Evolutionary conservation across 2,888 invertebrate species (phyloP), one percentile per base, ranked within the genome.

Genomic region (Pterobdella sp.): DNA sequence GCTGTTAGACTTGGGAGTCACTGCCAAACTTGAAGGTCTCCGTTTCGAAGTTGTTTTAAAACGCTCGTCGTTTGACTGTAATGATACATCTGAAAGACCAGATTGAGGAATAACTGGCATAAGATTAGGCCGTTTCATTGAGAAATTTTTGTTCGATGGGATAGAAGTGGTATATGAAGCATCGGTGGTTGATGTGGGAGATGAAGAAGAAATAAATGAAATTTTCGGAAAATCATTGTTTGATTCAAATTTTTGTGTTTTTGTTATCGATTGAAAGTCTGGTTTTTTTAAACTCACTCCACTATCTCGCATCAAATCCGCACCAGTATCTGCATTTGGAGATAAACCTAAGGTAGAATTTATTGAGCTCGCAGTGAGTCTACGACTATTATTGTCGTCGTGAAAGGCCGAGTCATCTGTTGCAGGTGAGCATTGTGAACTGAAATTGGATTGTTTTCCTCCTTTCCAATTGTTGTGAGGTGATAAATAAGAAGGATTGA

Each of bases 351-450:
- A 52, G 1, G 70, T 56, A 2, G 70, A 70, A 56, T 31, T n/a
- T 10, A 3, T 52, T n/a, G 70, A 70, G 31, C 26, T 52, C 4
- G 49, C 36, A 14, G 56, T 56, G 3, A 70, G 29, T 22, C 26
- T 10, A 1, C 70, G 52, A 31, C 56, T 29, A 1, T 35, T 29
- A 56, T 52, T 56, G 35, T 14, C 67, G 56, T 70, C 70, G 70
- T 70, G 70, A 52, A 70, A 42, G 10, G 70, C 70, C 14, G 70
- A 70, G 34, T 70, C 70, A 32, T 70, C 70, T 29, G 70, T 70
- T 7, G 70, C 70, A 4, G 70, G 70, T 18, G 70, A 70, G 56
- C 56, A 70, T 49, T 70, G 70, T 26, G 56, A 22, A 34, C 70
- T 70, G 1, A 31, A 31, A 22, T 22, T 18, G 14, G 52, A 56